Evolutionary conservation across 1,140 invertebrate species (phyloP), one percentile per base, ranked within the genome.

Genomic region (Plectus sambesii): DNA sequence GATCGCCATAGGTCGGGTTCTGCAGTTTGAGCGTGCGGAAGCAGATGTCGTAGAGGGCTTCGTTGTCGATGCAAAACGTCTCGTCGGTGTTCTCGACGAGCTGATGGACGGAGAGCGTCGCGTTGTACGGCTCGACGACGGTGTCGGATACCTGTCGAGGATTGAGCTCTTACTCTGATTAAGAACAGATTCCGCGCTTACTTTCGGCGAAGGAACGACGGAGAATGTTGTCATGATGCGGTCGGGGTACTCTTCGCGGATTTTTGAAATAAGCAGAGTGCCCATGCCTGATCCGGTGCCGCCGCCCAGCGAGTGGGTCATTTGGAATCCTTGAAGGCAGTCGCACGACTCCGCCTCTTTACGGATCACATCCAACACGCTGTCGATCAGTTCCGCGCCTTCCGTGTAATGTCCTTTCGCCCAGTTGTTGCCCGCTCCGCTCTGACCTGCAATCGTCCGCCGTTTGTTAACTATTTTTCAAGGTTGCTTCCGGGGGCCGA

Each of bases 341-440:
- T 79, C 78, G 51, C 78, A 79, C 36, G 78, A 79, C 70, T 92
- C 87, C 4, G 86, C 83, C 69, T 89, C 85, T 66, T 85, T 85
- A 20, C 86, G 76, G 1, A 88, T 77, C 1, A 87, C 83, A 62
- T 88, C 85, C 39, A 88, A 69, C 1, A 84, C 82, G 1, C 82
- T 82, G 64, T 88, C 85, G 5, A 88, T 80, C 24, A 89, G 71
- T 66, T 89, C 87, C 2, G 85, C 87, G 5, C 87, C 84, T 74
- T 92, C 88, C 36, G 87, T 92, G 76, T 92, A 92, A 69, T 87
- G 83, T 42, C 85, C 85, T 69, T 87, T 86, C 27, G 85, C 84
- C 81, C 85, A 87, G 73, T 88, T 88, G 70, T 87, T 87, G 3
- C 82, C 83, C 26, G 77, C 77, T 64, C 81, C 82, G 5, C 83